Base-by-base conservation (phyloP, 2,797 vertebrate genomes). In the Cossypha dichroa region DNA sequence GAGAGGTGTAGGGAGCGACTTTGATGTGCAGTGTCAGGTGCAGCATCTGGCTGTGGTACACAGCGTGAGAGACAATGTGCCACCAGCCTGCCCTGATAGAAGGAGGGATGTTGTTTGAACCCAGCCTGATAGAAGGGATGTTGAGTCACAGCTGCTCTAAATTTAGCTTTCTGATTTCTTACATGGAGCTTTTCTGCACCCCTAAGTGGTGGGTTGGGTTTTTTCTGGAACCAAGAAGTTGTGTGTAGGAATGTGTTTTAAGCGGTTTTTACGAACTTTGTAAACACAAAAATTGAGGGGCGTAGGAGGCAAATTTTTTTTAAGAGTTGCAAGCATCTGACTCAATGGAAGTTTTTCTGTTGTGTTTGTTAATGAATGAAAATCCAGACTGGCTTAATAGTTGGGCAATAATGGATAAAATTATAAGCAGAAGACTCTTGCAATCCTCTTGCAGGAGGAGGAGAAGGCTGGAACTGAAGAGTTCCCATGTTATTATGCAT, bases 21-120 rank as follows among this genome's bases (percentile, higher is more conserved):
- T 55, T 38, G 33, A 2, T n/a, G 49, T 16, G 22, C 16, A 13
- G 26, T 2, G 16, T 34, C 5, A 64, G n/a, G 16, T 6, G 19
- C 49, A 36, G 26, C 1, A 2, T 13, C 16, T 2, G 0, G 20
- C n/a, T 45, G 19, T 54, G 40, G 49, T 25, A 3, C 3, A 5
- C 1, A 3, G 10, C 33, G n/a, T 36, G 16, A 26, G 33, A 45
- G 8, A 48, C 22, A 9, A 1, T 2, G 2, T 40, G 23, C 21
- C 41, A 40, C 41, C 41, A 28, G 5, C 48, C 26, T 26, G 11
- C 51, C 62, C 62, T 67, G 41, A 28, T 4, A 11, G 21, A n/a
- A 14, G 29, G 23, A 28, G 18, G 9, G 9, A 9, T 22, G 3
- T 4, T 46, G 23, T 55, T 33, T 25, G 41, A 41, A 17, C 17